These are phyloP conservation scores for Acanthiza pusilla DNA, from an alignment of 2,797 vertebrate species.

Conservation along the genomic window DNA sequence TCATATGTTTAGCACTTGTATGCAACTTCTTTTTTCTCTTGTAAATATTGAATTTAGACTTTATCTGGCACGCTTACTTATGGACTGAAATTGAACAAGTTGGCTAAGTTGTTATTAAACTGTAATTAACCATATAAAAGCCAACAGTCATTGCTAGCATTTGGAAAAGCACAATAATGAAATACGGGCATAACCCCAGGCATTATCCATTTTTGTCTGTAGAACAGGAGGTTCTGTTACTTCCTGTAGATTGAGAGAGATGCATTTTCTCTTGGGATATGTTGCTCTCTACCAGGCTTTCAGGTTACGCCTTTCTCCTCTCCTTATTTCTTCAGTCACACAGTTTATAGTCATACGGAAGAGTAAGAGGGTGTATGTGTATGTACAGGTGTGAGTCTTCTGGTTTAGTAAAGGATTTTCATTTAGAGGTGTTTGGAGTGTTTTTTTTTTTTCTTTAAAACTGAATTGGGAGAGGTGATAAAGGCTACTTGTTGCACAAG, in stretches of 20 bases:
- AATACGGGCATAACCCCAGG: background rate
- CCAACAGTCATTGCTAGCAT: background rate
- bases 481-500: constrained; percentile 32
- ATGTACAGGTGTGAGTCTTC: background rate
- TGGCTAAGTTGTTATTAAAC: background rate
- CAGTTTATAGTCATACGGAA: background rate
- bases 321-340: background rate
- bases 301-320: background rate
- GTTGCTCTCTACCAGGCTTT: background rate
- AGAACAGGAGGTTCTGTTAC: background rate
- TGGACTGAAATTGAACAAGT: background rate
- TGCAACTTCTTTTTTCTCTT: background rate
- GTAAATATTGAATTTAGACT: background rate
- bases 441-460: background rate
- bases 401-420: background rate
- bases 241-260: background rate
- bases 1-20: background rate
- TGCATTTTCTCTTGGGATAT: background rate
- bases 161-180: background rate
- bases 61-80: background rate
- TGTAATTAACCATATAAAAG: constrained; percentile 11
- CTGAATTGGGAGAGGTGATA: background rate
- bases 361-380: background rate
- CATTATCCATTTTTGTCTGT: background rate
- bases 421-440: background rate